Percentiles rank a stretch among this genome's conserved stretches.
Conservation (phyloP, 2,888 invertebrate species). For the Drosophila cognata region DNA sequence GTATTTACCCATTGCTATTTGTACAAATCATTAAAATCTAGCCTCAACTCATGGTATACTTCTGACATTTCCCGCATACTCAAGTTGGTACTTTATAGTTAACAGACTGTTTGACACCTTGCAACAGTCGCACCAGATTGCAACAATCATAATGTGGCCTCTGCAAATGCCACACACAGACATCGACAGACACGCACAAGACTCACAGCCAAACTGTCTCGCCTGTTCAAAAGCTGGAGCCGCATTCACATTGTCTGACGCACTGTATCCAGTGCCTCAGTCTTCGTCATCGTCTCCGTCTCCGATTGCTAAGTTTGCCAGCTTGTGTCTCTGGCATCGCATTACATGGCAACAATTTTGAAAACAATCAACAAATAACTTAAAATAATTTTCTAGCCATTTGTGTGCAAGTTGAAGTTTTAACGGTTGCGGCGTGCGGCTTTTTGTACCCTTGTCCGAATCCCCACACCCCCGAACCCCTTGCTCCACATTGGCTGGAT, state of each 20-base stretch:
- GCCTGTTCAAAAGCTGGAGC: conserved; percentile 57
- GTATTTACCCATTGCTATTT: not conserved
- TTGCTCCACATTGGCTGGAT: conserved; percentile 43
- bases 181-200: conserved; percentile 23
- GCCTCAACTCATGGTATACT: conserved; percentile 18
- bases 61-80: conserved; percentile 38
- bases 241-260: conserved; percentile 60
- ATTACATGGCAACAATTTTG: conserved; percentile 73
- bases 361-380: conserved; percentile 75
- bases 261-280: conserved; percentile 36
- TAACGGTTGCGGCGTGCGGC: conserved; percentile 69
- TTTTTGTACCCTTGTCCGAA: conserved; percentile 24
- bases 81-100: conserved; percentile 28
- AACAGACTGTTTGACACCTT: conserved; percentile 47
- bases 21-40: not conserved
- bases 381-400: conserved; percentile 73
- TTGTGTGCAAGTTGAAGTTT: conserved; percentile 71
- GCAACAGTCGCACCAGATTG: conserved; percentile 34
- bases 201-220: conserved; percentile 58
- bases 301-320: conserved; percentile 1
- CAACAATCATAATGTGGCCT: conserved; percentile 29
- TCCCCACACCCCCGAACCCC: conserved; percentile 5
- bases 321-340: conserved; percentile 52
- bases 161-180: conserved; percentile 42
- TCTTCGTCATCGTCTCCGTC: conserved; percentile 2